Percentiles rank a stretch among this genome's conserved stretches.
These are phyloP conservation scores for Platyura marginata DNA, from an alignment of 1,140 invertebrate genomes.

Conservation along the genomic window DNA sequence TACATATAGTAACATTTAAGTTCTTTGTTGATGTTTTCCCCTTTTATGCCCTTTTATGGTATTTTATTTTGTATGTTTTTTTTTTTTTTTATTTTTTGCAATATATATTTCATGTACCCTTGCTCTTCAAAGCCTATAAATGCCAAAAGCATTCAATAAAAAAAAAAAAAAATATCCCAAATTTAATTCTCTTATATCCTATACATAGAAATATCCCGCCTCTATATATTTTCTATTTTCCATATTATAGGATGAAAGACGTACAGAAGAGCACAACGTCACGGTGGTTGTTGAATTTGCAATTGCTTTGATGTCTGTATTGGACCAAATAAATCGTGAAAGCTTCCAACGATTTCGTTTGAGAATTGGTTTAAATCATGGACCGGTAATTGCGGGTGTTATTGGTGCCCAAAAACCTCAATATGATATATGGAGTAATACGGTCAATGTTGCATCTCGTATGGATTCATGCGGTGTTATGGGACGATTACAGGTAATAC, in stretches of 20 bases:
- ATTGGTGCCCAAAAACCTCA: slow-evolving; percentile 94
- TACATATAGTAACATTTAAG: too few species aligned
- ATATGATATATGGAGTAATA: slow-evolving; percentile 97
- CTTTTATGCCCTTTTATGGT: too few species aligned
- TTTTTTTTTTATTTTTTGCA: too few species aligned
- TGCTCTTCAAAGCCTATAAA: background rate
- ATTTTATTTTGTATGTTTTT: too few species aligned
- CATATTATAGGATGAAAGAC: slow-evolving; percentile 39
- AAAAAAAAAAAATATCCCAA: background rate
- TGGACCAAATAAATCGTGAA: slow-evolving; percentile 91
- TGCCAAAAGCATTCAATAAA: background rate
- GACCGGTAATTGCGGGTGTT: slow-evolving; percentile 84
- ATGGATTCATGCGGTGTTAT: slow-evolving; percentile 93
- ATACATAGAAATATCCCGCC: too few species aligned
- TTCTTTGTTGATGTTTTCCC: too few species aligned
- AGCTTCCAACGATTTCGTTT: slow-evolving; percentile 91
- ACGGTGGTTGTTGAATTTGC: slow-evolving; percentile 86
- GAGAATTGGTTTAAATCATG: slow-evolving; percentile 83
- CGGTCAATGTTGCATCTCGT: slow-evolving; percentile 86
- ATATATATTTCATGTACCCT: background rate
- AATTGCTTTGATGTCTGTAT: slow-evolving; percentile 72
- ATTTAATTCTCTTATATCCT: background rate
- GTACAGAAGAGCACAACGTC: slow-evolving; percentile 72
- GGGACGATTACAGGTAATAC: slow-evolving; percentile 60
- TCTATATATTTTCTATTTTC: slow-evolving; percentile 1